Percentiles rank a stretch among this genome's conserved stretches.
Conservation (phyloP, 2,797 vertebrate genomes). For the Cercopithecus mitis region DNA sequence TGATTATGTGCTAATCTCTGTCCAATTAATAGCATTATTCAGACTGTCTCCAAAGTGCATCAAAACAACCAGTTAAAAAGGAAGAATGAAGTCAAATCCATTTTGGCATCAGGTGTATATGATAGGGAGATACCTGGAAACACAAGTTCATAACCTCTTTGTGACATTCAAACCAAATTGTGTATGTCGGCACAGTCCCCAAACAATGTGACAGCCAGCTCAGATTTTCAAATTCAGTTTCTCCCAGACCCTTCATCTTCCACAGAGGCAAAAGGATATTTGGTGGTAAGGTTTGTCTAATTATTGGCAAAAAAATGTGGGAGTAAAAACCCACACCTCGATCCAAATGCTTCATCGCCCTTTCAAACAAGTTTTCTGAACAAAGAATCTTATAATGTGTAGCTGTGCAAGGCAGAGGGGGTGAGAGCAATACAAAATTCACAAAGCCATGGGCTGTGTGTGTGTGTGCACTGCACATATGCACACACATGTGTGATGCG, state of each 20-base stretch:
- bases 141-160: neutral
- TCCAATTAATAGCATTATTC: constrained; percentile 72
- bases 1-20: constrained; percentile 75
- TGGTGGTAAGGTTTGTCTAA: constrained; percentile 47
- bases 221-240: neutral
- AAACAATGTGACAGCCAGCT: neutral
- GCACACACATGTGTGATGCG: accelerated
- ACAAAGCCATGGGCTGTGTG: neutral
- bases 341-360: constrained; percentile 33
- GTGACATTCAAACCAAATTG: constrained; percentile 44
- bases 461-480: too few relatives aligned
- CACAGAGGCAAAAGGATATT: neutral
- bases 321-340: constrained; percentile 47
- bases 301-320: constrained; percentile 60
- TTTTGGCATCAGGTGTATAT: neutral
- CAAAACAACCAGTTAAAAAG: constrained; percentile 44
- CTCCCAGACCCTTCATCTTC: constrained; percentile 23
- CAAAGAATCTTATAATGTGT: neutral
- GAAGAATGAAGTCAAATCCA: neutral
- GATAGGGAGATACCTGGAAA: neutral
- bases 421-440: neutral
- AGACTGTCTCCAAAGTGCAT: constrained; percentile 31
- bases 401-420: neutral
- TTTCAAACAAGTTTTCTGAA: constrained; percentile 44
- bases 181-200: neutral